Evolutionary conservation across 2,113 vertebrate species (phyloP), one percentile per base, ranked within the genome.

Genomic region (Melanocharis versteri): DNA sequence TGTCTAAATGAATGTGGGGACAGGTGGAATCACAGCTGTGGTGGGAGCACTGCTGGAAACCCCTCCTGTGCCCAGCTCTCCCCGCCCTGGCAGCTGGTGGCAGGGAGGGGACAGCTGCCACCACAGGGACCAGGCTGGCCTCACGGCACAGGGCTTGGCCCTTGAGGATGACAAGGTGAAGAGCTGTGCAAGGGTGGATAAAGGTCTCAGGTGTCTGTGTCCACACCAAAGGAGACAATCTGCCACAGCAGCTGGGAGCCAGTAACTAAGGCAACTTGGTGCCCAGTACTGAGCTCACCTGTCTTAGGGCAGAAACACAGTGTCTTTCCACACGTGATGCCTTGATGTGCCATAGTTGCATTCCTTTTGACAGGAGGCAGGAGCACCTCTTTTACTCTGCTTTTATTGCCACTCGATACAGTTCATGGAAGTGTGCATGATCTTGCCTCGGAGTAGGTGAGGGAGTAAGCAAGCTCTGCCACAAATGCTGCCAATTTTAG

Each of bases 271-370:
- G 1, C n/a, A 40, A 1, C 20, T 33, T 24, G 37, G 18, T 28
- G 39, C 7, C 30, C 45, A 5, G 33, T 5, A 8, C 62, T 54
- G 48, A 68, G 37, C 40, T 72, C 22, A 3, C 35, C 16, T 21
- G 20, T 48, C 69, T 23, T 10, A 24, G 27, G 3, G 47, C 68
- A 91, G 54, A 70, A 73, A 9, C 6, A 9, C 0, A 8, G 39
- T 9, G 1, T 27, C 35, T 39, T 42, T 57, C 54, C 62, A 8
- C 0, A 0, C 11, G 12, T 35, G 56, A 45, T 33, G 14, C 14
- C 39, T 18, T 56, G 50, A 15, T 45, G 35, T 44, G 60, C 45
- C 45, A 19, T 3, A 24, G 22, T 8, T 31, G 19, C 24, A 15
- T 33, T 84, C 7, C 5, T 70, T 78, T 50, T 56, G 48, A 20